phyloP scores from a whole-genome alignment of 1,140 invertebrate genomes.

The Paralvinella palmiformis region DNA sequence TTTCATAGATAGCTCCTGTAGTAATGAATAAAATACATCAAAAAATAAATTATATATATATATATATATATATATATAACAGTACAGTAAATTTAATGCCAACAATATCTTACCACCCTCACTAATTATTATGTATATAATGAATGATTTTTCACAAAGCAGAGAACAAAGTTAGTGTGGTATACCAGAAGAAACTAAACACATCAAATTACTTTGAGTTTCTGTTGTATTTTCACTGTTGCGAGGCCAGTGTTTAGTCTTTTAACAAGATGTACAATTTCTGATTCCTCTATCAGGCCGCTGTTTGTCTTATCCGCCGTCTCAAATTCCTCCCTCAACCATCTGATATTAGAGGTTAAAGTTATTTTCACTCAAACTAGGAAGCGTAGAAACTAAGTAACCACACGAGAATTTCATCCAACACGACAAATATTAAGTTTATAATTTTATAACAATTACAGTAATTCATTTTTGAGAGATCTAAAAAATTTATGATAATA shows the following conservation, averaged over 20 bases:
- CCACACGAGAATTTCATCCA: no score
- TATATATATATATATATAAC: neutral
- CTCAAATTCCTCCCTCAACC: constrained; percentile 57
- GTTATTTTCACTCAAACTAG: no score
- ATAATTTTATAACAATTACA: no score
- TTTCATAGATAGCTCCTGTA: constrained; percentile 53
- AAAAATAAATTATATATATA: neutral
- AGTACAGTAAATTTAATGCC: neutral
- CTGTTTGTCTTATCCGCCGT: constrained; percentile 50
- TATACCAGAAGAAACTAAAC: no score
- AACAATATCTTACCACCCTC: no score
- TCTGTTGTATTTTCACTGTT: constrained; percentile 53
- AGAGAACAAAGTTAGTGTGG: no score
- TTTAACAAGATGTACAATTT: constrained; percentile 55
- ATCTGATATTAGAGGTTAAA: constrained; percentile 25
- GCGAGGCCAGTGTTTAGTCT: constrained; percentile 54
- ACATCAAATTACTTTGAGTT: constrained; percentile 53
- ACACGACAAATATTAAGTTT: no score
- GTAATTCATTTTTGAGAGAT: no score
- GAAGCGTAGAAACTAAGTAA: no score
- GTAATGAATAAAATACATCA: constrained; percentile 9
- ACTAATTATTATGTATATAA: no score
- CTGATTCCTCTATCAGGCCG: constrained; percentile 53
- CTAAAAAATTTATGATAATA: no score
- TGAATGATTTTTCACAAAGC: no score